Conservation (phyloP, 2,888 invertebrate species). For the Clivina fossor region DNA sequence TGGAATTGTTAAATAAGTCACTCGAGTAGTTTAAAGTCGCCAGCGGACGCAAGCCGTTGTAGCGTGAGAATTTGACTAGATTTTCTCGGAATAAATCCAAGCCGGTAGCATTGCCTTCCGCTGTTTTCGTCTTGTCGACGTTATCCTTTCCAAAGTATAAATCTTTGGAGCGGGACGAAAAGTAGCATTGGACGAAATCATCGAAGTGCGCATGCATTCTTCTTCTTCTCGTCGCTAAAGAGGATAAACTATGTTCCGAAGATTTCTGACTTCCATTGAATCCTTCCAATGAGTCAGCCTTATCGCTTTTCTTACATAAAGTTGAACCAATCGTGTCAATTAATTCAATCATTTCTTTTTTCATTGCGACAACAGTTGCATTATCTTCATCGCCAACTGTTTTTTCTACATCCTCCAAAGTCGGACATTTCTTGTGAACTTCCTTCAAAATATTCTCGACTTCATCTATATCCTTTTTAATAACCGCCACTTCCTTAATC, state of each 20-base stretch:
- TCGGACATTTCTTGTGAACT: slow-evolving; percentile 61
- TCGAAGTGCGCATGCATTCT: slow-evolving; percentile 85
- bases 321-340: slow-evolving; percentile 60
- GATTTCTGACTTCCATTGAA: slow-evolving; percentile 43
- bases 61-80: slow-evolving; percentile 81
- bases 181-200: slow-evolving; percentile 86
- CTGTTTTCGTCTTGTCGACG: slow-evolving; percentile 45
- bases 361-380: slow-evolving; percentile 56
- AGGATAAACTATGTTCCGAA: slow-evolving; percentile 48
- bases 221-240: slow-evolving; percentile 68
- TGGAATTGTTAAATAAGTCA: slow-evolving; percentile 84
- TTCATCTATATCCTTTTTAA: slow-evolving; percentile 71
- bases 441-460: slow-evolving; percentile 67
- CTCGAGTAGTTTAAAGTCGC: slow-evolving; percentile 88
- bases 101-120: slow-evolving; percentile 53
- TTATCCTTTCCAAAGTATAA: slow-evolving; percentile 61
- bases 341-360: slow-evolving; percentile 59
- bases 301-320: slow-evolving; percentile 43
- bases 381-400: slow-evolving; percentile 53
- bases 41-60: slow-evolving; percentile 74
- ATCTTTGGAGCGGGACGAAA: slow-evolving; percentile 74
- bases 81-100: slow-evolving; percentile 81
- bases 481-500: slow-evolving; percentile 70
- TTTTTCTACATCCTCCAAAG: slow-evolving; percentile 59
- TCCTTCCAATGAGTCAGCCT: slow-evolving; percentile 38